Percentiles rank a stretch among this genome's conserved stretches.
Evolutionary conservation across 1,140 invertebrate genomes (phyloP).

Genomic region (Hycleus cichorii): DNA sequence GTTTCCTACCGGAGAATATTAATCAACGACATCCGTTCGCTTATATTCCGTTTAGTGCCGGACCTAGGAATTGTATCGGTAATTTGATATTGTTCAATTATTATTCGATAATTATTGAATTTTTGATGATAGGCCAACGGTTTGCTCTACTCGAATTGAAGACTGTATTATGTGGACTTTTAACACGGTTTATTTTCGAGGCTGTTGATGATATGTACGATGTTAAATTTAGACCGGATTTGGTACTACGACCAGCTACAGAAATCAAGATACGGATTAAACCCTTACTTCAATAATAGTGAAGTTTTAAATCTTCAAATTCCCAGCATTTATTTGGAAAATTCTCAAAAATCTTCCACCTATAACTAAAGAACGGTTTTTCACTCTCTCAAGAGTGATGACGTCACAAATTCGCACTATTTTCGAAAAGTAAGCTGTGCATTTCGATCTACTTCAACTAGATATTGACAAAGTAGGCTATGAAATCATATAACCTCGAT

Average conservation of each 20-base stretch:
- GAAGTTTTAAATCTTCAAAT: too few species aligned
- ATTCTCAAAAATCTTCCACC: too few species aligned
- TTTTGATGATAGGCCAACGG: conserved; percentile 39
- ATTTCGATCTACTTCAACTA: too few species aligned
- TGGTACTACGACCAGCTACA: conserved; percentile 5
- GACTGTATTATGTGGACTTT: conserved; percentile 44
- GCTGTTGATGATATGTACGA: conserved; percentile 5
- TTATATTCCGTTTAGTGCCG: conserved; percentile 59
- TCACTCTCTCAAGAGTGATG: too few species aligned
- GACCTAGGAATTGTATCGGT: conserved; percentile 57
- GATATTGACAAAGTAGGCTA: too few species aligned
- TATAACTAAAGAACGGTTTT: too few species aligned
- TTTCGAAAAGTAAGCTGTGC: too few species aligned
- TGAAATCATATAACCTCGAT: too few species aligned
- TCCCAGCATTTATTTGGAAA: too few species aligned
- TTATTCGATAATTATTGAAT: not conserved
- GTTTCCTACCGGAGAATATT: conserved; percentile 53
- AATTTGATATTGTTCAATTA: conserved; percentile 1
- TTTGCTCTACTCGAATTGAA: conserved; percentile 53
- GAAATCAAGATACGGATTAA: not conserved
- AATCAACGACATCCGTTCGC: conserved; percentile 43
- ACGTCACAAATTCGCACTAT: too few species aligned
- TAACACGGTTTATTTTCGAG: conserved; percentile 40
- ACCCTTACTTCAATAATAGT: too few species aligned
- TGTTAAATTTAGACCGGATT: conserved; percentile 9